These are phyloP conservation scores for Bombus consobrinus DNA, from an alignment of 1,140 invertebrate species.

Conservation along the genomic window DNA sequence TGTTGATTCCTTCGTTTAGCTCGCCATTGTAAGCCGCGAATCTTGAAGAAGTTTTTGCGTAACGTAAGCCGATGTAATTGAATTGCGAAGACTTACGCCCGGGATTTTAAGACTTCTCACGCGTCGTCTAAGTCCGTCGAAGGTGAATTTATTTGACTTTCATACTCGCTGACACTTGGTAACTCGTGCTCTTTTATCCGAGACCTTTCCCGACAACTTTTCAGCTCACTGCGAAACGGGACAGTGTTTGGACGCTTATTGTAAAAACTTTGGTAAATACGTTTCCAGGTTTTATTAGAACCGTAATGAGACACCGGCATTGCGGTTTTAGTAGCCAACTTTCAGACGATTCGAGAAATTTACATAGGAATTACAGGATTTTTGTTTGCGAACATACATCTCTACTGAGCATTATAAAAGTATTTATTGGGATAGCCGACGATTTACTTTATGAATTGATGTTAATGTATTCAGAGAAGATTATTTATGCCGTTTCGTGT, in stretches of 20 bases:
- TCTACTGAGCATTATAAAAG: no score
- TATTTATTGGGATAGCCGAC: no score
- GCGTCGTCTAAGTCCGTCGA: not conserved
- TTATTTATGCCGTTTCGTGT: no score
- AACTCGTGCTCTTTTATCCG: not conserved
- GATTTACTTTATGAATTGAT: no score
- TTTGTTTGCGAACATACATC: no score
- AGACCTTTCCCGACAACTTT: not conserved
- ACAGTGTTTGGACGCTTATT: not conserved
- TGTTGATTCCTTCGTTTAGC: not conserved
- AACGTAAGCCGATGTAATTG: conserved; percentile 18
- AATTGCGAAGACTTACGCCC: conserved; percentile 14
- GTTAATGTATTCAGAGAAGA: no score
- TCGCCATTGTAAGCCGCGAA: not conserved
- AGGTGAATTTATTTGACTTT: conserved; percentile 31
- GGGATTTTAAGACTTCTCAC: conserved; percentile 14
- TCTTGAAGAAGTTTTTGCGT: conserved; percentile 3
- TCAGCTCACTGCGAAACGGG: not conserved
- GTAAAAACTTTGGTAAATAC: not conserved
- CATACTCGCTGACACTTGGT: not conserved
- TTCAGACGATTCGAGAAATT: not conserved
- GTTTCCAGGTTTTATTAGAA: not conserved
- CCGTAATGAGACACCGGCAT: not conserved
- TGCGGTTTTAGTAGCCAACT: not conserved
- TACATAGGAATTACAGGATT: no score